Evolutionary conservation across 53 echinoderm and acorn worm species (phyloP).

Genomic region (Patiria pectinifera): DNA sequence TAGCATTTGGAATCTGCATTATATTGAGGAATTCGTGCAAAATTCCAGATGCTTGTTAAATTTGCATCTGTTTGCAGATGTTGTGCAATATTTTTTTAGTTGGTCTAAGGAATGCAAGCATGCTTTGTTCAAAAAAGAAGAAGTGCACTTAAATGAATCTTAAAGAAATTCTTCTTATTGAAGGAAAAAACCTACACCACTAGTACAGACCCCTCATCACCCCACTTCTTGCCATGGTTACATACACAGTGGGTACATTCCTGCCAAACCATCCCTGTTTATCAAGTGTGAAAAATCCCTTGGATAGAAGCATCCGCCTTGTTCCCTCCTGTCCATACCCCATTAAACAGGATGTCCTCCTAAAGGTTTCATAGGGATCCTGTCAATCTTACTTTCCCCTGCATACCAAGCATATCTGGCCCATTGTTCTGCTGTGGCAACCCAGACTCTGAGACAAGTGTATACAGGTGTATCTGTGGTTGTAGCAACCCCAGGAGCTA

Average conservation of each 20-base stretch:
- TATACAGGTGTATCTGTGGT: background rate
- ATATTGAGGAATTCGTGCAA: no score
- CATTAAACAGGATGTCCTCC: constrained; percentile 24
- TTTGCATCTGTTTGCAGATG: no score
- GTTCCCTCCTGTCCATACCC: background rate
- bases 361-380: background rate
- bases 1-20: no score
- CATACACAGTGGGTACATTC: background rate
- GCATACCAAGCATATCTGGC: constrained; percentile 36
- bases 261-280: background rate
- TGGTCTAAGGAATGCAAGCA: background rate
- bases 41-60: no score
- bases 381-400: background rate
- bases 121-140: background rate
- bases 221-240: background rate
- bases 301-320: background rate
- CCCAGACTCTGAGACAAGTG: background rate
- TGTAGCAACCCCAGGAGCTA: background rate
- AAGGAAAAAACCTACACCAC: background rate
- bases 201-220: background rate
- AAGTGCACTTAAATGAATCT: background rate
- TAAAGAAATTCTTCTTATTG: no score
- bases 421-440: background rate
- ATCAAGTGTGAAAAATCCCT: constrained; percentile 8
- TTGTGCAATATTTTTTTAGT: no score